Base-by-base conservation (phyloP, 2,113 vertebrate genomes). In the Mohoua ochrocephala region DNA sequence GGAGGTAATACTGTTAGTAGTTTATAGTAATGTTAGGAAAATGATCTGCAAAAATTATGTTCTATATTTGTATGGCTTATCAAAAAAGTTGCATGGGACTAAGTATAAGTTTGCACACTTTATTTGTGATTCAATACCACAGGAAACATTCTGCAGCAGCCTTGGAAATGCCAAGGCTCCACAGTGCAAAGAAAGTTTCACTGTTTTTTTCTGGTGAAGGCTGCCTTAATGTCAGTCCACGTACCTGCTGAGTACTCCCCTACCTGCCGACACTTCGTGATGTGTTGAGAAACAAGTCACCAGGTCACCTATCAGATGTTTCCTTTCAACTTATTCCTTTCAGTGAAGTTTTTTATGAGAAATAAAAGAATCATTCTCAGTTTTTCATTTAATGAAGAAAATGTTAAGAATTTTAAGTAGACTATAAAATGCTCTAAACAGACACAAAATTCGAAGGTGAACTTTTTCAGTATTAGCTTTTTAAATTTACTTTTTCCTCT, bases 211-310 rank as follows among this genome's bases (percentile, higher is more conserved):
- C 14, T 44, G 19, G 56, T 50, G 41, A 91, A 53, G 17, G 3
- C 42, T 71, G 35, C 13, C 37, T 90, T 68, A 74, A 22, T 63
- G 37, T 64, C 49, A 74, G 45, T 14, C 50, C 0, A 0, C n/a
- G 65, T 59, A 44, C 47, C 50, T 6, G 4, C 5, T 0, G 1
- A 70, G 15, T 26, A 17, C 28, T 81, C 20, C 42, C 5, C 37
- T 56, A 45, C n/a, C 20, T 63, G 52, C 60, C 63, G 83, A 14
- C 69, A 79, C 6, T 27, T 47, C 33, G 33, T 6, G 9, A 33
- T 18, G 30, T 30, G 13, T 28, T 68, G 22, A 83, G 41, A 75
- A 37, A 71, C 9, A 50, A 87, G 47, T 11, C n/a, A 74, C 42
- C n/a, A 61, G 84, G 39, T 15, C 37, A 67, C 35, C 20, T 77